Conservation (phyloP, 1,140 invertebrate species). For the Macrobrachium rosenbergii region DNA sequence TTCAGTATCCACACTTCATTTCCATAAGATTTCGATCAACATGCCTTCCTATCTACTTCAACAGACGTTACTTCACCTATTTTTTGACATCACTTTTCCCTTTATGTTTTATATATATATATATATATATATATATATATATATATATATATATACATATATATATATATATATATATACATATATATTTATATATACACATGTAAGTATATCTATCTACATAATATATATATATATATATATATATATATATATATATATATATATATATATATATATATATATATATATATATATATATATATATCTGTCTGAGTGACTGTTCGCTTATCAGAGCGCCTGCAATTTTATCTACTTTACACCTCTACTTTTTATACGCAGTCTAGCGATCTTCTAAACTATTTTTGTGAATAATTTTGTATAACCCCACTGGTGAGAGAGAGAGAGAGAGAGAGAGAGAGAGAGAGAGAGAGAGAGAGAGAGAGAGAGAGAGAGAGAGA, state of each 20-base stretch:
- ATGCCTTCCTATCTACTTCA: too few relatives aligned
- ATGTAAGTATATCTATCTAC: too few relatives aligned
- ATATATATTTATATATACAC: background rate
- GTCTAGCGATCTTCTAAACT: too few relatives aligned
- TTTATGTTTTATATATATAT: background rate
- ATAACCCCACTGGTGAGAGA: too few relatives aligned
- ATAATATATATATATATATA: background rate
- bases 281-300: background rate
- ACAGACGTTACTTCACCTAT: too few relatives aligned
- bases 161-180: background rate
- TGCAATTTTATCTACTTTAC: too few relatives aligned
- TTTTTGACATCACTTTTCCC: too few relatives aligned
- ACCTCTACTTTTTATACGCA: too few relatives aligned
- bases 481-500: background rate
- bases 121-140: background rate
- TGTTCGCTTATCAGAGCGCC: too few relatives aligned
- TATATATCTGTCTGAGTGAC: background rate
- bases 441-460: background rate
- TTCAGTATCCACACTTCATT: too few relatives aligned
- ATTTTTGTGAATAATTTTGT: too few relatives aligned
- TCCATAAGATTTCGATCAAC: too few relatives aligned
- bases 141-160: background rate
- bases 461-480: background rate
- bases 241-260: background rate
- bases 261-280: background rate